A percentile compares a stretch with the other conserved stretches of the same genome.
These are phyloP conservation scores for Microcaecilia unicolor DNA, from an alignment of 2,797 vertebrate genomes.

Conservation along the genomic window DNA sequence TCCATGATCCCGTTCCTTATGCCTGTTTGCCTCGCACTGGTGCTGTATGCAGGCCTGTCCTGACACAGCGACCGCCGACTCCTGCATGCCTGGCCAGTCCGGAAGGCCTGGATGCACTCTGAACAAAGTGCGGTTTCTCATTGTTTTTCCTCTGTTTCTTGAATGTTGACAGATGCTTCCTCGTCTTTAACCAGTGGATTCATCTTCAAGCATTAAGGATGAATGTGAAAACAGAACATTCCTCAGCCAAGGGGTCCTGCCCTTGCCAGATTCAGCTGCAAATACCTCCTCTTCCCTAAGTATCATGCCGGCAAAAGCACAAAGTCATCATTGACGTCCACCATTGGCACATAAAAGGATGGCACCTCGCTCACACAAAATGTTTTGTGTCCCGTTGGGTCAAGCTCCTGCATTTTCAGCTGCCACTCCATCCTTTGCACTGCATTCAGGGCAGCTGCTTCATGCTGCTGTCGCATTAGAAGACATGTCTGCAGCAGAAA, in stretches of 20 bases:
- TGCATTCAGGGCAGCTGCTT: conserved; percentile 89
- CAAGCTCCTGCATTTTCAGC: conserved; percentile 96
- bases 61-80: conserved; percentile 3
- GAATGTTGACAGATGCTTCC: conserved; percentile 63
- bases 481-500: conserved; percentile 69
- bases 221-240: conserved; percentile 42
- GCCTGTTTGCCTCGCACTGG: conserved; percentile 13
- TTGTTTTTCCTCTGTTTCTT: conserved; percentile 47
- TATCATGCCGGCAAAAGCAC: conserved; percentile 96
- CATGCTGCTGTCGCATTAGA: conserved; percentile 96
- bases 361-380: conserved; percentile 96
- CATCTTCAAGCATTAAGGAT: conserved; percentile 63
- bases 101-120: conserved; percentile 19
- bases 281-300: conserved; percentile 12
- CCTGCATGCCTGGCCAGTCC: conserved; percentile 19
- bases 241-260: conserved; percentile 34
- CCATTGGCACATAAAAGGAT: conserved; percentile 98
- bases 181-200: conserved; percentile 69
- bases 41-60: conserved; percentile 15
- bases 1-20: conserved; percentile 21
- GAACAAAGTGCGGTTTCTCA: conserved; percentile 82
- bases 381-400: conserved; percentile 91
- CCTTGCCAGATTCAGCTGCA: conserved; percentile 40
- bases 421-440: conserved; percentile 99
- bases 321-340: conserved; percentile 97